These are phyloP conservation scores for Magallana nippona DNA, from an alignment of 2,888 invertebrate species.

Conservation along the genomic window DNA sequence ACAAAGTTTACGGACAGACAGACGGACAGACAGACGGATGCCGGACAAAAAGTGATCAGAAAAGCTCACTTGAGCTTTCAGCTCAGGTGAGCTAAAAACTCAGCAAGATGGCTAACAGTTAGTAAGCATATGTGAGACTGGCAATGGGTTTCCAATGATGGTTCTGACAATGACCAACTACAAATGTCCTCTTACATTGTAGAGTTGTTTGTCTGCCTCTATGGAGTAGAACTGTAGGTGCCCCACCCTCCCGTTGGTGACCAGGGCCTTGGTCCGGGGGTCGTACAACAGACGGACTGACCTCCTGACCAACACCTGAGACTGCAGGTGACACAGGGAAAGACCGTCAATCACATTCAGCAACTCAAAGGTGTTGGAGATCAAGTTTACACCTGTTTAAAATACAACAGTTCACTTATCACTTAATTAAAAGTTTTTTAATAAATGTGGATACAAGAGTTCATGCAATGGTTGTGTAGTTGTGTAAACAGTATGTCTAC, in stretches of 20 bases:
- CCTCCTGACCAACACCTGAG: slow-evolving; percentile 52
- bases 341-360: slow-evolving; percentile 86
- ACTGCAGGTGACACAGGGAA: slow-evolving; percentile 83
- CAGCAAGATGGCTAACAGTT: too few species aligned
- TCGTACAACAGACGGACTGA: slow-evolving; percentile 82
- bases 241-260: slow-evolving; percentile 87
- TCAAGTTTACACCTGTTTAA: slow-evolving; percentile 79
- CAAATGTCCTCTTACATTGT: slow-evolving; percentile 83
- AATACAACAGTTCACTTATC: background rate
- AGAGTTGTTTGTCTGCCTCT: slow-evolving; percentile 84
- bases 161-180: too few species aligned
- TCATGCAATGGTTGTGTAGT: too few species aligned
- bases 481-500: too few species aligned
- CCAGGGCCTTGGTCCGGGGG: slow-evolving; percentile 84
- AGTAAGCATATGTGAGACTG: too few species aligned
- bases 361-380: slow-evolving; percentile 80
- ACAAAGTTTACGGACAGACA: too few species aligned
- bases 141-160: too few species aligned
- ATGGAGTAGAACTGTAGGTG: slow-evolving; percentile 88
- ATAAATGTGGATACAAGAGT: too few species aligned
- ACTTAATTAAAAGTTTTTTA: background rate
- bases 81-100: too few species aligned
- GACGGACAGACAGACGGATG: too few species aligned
- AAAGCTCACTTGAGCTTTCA: too few species aligned
- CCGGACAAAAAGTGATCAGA: too few species aligned